Conservation (phyloP, 2,888 invertebrate species). For the Venusia cambrica region DNA sequence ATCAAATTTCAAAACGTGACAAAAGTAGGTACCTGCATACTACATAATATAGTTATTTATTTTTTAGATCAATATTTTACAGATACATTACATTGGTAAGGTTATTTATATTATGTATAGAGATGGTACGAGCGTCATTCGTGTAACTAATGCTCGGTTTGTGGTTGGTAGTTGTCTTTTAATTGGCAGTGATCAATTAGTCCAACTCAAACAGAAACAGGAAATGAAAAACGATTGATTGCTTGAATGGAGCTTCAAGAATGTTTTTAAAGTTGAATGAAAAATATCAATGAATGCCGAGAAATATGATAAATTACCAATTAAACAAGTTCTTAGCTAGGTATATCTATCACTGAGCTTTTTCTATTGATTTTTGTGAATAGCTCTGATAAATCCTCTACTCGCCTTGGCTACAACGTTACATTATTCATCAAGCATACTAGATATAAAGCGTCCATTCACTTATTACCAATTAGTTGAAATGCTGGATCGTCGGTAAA, state of each 20-base stretch:
- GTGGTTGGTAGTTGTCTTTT: no score
- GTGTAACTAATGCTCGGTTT: no score
- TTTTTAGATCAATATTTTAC: no score
- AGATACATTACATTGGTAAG: no score
- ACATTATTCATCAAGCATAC: no score
- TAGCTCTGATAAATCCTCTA: constrained; percentile 25
- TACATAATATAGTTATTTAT: no score
- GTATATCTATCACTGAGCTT: constrained; percentile 39
- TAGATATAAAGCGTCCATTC: constrained; percentile 17
- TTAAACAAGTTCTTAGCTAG: constrained; percentile 43
- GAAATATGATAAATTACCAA: constrained; percentile 61
- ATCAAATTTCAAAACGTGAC: no score
- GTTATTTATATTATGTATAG: no score
- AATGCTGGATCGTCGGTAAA: constrained; percentile 54
- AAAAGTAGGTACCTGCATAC: no score
- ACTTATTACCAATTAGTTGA: constrained; percentile 59
- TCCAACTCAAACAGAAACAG: constrained; percentile 24
- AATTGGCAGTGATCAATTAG: constrained; percentile 34
- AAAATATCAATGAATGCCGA: constrained; percentile 56
- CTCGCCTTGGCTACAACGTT: no score
- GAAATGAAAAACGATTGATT: constrained; percentile 37
- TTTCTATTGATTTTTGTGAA: constrained; percentile 55
- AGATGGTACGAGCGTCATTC: no score
- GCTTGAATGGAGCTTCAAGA: constrained; percentile 34
- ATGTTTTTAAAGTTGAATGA: constrained; percentile 50